Base-by-base conservation (phyloP, 2,113 vertebrate genomes). In the Strix aluco region DNA sequence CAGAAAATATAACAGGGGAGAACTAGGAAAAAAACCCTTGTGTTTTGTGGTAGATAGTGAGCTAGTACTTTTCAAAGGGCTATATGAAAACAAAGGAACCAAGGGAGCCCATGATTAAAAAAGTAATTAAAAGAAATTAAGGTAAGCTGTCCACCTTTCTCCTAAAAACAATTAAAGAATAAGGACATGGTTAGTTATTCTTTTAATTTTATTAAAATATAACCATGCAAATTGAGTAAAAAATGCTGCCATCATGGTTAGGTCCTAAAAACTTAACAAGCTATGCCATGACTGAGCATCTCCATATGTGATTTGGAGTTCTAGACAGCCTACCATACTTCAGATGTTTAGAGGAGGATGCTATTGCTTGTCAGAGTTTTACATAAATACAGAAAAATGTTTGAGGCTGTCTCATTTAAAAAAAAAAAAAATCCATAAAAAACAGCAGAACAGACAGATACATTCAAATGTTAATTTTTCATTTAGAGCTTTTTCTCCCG, bases 31-130 rank as follows among this genome's bases (percentile, higher is more conserved):
- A 65, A 54, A 54, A 36, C 5, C 6, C 58, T 61, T 62, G 30
- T 81, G 15, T 91, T 90, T 88, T 83, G 65, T 65, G 47, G 61
- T 88, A 96, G 94, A 95, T 38, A 96, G 54, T 47, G 66, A 94
- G 46, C 23, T 81, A 46, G 27, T 91, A 92, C 61, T 88, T 85
- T 92, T 94, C 78, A 94, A 95, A 88, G 70, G 7, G 40, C 75
- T 90, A 47, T 61, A 16, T 92, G 88, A 95, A 38, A 94, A 95
- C 34, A 94, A 86, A 80, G 59, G 36, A 96, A 94, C 15, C 15
- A 7, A 86, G 15, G n/a, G n/a, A 66, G 13, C 11, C 25, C 47
- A 19, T 27, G 5, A 34, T 59, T 59, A 40, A 69, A 47, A 55
- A 78, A 86, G 32, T 54, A 19, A 51, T 46, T 46, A 17, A 46